Evolutionary conservation across 2,888 invertebrate species (phyloP), one percentile per base, ranked within the genome.

Genomic region (Tetheella fluctuosa): DNA sequence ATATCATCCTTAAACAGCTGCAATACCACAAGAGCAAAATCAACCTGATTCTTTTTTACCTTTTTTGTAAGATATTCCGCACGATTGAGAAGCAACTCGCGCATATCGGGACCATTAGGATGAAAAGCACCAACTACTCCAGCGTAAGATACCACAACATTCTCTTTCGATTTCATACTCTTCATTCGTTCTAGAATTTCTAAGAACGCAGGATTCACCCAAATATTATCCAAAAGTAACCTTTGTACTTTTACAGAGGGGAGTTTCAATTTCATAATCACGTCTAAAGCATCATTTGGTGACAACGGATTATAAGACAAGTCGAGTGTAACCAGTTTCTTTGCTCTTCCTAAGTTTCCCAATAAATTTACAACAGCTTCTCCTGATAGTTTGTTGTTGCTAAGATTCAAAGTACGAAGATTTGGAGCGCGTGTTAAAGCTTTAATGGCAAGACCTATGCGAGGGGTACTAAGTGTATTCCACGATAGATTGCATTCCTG

Each of bases 221-320:
- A 64, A 0, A 90, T 72, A 63, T 87, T 85, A 0, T 88, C 85
- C 79, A 90, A 71, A 4, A 79, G 62, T 6, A 90, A 61, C 20
- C 74, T 73, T 42, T 79, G 71, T n/a, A 89, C 62, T 67, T 83
- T 83, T 0, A 84, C 83, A 52, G 57, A 62, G 6, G 52, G 23
- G 1, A 56, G 58, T 62, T 74, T 79, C 63, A 88, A 68, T 72
- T 80, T 84, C 2, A 59, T 48, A 1, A 90, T 68, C 39, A 87
- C 59, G 17, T 34, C 62, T 1, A 80, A 20, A 12, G 89, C 85
- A 57, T 89, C 88, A 0, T 52, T 62, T 12, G 81, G 74, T 2
- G 78, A 72, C 69, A 90, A 54, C 1, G 89, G 89, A 61, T 90
- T 90, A 52, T 68, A 80, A 8, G 90, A 89, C 58, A 90, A 67